Evolutionary conservation across 2,888 invertebrate species (phyloP).

Genomic region (Ceratothoa steindachneri): DNA sequence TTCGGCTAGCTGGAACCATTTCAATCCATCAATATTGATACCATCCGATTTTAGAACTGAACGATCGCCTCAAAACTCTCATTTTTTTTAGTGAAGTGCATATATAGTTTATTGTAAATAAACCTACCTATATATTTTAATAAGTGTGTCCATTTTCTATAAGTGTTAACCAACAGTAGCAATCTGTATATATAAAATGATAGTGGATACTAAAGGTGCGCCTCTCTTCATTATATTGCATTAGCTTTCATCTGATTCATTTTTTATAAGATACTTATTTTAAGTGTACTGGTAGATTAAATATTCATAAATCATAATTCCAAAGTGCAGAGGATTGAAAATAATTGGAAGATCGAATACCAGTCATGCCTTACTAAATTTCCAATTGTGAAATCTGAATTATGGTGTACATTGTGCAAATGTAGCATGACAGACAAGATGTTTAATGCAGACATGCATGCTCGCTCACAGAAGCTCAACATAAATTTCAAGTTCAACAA

Average conservation of each 20-base stretch:
- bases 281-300: not conserved
- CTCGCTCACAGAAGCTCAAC: not conserved
- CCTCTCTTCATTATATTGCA: not conserved
- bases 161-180: too few species aligned
- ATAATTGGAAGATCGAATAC: not conserved
- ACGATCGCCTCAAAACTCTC: too few species aligned
- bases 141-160: too few species aligned
- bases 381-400: not conserved
- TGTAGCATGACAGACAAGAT: not conserved
- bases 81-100: too few species aligned
- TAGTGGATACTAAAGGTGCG: too few species aligned
- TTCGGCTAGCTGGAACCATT: too few species aligned
- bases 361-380: not conserved
- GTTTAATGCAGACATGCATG: constrained; percentile 7
- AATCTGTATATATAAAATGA: too few species aligned
- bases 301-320: not conserved
- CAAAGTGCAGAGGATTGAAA: not conserved
- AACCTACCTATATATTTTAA: too few species aligned
- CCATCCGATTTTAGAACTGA: too few species aligned
- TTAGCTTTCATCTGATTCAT: not conserved
- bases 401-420: constrained; percentile 2
- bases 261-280: not conserved
- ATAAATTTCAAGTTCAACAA: not conserved
- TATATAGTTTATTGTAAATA: too few species aligned
- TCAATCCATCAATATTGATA: too few species aligned